phyloP scores from a whole-genome alignment of 1,140 invertebrate genomes.

The Bombus cullumanus region DNA sequence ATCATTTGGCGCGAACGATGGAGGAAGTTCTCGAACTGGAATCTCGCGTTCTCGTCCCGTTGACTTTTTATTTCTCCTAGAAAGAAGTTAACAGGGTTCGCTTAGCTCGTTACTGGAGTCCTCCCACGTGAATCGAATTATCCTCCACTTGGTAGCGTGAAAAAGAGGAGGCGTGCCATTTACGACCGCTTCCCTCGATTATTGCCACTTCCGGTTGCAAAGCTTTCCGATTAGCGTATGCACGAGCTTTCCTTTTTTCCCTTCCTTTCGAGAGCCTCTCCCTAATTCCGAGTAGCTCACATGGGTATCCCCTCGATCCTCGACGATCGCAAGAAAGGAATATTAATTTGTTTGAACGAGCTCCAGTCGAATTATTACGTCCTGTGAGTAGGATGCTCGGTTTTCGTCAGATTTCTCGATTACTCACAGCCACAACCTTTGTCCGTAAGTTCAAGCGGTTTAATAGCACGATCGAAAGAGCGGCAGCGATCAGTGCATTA shows the following conservation, averaged over 20 bases:
- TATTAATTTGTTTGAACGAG: conserved; percentile 52
- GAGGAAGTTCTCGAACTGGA: conserved; percentile 44
- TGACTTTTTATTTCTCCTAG: conserved; percentile 60
- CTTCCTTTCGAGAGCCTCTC: no score
- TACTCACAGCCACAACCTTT: conserved; percentile 53
- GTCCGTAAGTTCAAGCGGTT: conserved; percentile 62
- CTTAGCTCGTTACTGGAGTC: conserved; percentile 36
- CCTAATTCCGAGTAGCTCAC: not conserved
- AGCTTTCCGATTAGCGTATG: conserved; percentile 46
- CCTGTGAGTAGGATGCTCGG: not conserved
- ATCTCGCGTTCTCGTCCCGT: conserved; percentile 40
- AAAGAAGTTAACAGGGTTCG: conserved; percentile 23
- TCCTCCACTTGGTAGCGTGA: conserved; percentile 29
- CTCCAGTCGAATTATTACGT: not conserved
- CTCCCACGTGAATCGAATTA: conserved; percentile 62
- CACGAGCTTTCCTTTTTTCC: conserved; percentile 27
- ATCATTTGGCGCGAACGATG: no score
- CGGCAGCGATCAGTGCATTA: conserved; percentile 65
- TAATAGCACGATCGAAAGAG: conserved; percentile 66
- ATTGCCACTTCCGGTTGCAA: conserved; percentile 32
- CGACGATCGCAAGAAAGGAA: conserved; percentile 3
- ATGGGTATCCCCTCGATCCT: not conserved
- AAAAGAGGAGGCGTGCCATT: conserved; percentile 56
- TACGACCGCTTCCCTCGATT: conserved; percentile 33
- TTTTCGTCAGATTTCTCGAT: conserved; percentile 54